Conservation (phyloP, 1,140 invertebrate genomes). For the Lucilia cuprina region DNA sequence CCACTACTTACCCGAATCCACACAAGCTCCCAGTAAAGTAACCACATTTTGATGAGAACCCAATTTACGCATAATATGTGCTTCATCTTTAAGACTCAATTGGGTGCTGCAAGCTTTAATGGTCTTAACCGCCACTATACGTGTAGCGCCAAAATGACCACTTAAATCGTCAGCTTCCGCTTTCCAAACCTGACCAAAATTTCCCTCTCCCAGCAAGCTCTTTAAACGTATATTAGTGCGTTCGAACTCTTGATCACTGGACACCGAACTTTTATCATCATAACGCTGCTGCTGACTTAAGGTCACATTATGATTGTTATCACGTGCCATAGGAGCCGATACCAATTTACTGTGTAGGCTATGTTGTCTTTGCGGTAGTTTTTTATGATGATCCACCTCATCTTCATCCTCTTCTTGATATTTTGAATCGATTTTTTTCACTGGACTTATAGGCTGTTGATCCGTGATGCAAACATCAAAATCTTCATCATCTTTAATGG, state of each 20-base stretch:
- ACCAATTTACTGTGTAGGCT: constrained; percentile 34
- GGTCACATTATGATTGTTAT: constrained; percentile 47
- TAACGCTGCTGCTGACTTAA: constrained; percentile 39
- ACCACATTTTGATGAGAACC: constrained; percentile 87
- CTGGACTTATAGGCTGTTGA: constrained; percentile 59
- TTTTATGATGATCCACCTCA: constrained; percentile 64
- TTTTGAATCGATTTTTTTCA: constrained; percentile 58
- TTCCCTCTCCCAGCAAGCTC: constrained; percentile 81
- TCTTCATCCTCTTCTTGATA: constrained; percentile 52
- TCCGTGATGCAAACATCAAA: constrained; percentile 69
- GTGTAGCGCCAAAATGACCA: constrained; percentile 77
- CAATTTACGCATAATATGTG: constrained; percentile 86
- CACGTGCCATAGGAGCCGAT: constrained; percentile 37
- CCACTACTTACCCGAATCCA: constrained; percentile 73
- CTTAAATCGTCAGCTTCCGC: constrained; percentile 81
- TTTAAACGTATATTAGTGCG: constrained; percentile 79
- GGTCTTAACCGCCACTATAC: constrained; percentile 83
- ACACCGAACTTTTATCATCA: constrained; percentile 54
- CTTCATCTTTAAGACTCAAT: constrained; percentile 71
- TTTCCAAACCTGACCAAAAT: constrained; percentile 88
- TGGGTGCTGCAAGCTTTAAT: constrained; percentile 77
- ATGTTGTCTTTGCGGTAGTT: constrained; percentile 43
- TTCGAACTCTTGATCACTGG: constrained; percentile 76
- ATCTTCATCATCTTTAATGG: constrained; percentile 68
- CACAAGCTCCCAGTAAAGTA: constrained; percentile 82